phyloP scores from a whole-genome alignment of 2,113 vertebrate species.

The Gorsachius goisagi region DNA sequence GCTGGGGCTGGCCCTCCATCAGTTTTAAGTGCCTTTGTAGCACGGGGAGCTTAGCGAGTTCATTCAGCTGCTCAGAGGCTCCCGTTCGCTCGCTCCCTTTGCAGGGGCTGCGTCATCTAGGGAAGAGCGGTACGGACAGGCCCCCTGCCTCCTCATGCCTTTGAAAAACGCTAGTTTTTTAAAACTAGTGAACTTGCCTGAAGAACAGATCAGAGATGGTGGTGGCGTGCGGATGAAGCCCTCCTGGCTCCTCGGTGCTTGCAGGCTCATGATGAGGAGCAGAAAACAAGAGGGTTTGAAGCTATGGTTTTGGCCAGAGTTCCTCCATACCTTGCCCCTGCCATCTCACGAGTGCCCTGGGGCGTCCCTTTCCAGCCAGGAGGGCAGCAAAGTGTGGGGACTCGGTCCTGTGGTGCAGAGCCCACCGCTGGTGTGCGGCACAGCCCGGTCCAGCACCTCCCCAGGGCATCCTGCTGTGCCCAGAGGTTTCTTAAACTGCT shows the following conservation, averaged over 20 bases:
- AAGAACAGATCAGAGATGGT: not conserved
- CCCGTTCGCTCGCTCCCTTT: not conserved
- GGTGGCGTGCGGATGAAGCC: accelerated
- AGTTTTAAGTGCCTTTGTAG: not conserved
- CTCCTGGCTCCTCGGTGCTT: not conserved
- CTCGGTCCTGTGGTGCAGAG: not conserved
- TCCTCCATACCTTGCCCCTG: accelerated
- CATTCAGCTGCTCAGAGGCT: not conserved
- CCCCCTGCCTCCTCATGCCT: not conserved
- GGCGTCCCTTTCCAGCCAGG: not conserved
- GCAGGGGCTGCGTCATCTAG: not conserved
- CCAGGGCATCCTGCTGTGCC: not conserved
- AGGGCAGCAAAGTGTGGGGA: not conserved
- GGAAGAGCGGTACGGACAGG: not conserved
- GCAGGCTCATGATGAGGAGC: not conserved
- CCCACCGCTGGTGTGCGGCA: accelerated
- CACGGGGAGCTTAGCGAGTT: not conserved
- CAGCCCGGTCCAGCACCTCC: not conserved
- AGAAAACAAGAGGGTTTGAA: accelerated
- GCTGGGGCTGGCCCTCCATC: not conserved
- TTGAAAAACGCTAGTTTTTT: not conserved
- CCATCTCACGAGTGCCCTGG: not conserved
- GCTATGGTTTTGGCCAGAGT: not conserved
- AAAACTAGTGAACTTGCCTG: not conserved
- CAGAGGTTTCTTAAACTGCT: accelerated